Conservation (phyloP, 2,888 invertebrate species). For the Smittia aterrima region DNA sequence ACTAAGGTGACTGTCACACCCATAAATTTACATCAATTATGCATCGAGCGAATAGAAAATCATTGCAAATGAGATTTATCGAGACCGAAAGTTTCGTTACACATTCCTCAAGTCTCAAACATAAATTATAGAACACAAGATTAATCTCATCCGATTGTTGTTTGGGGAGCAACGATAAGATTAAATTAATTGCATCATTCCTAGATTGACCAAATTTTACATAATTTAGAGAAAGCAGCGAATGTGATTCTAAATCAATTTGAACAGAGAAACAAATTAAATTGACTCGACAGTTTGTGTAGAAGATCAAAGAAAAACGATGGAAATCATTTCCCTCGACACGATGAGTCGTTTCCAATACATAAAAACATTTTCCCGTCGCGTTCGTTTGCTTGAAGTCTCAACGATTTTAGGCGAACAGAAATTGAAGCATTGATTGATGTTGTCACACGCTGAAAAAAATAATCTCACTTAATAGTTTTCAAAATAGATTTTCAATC, state of each 20-base stretch:
- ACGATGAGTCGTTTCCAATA: background rate
- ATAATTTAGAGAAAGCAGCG: no score
- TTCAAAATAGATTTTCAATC: constrained; percentile 22
- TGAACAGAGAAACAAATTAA: background rate
- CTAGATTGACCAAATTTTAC: no score
- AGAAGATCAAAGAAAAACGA: background rate
- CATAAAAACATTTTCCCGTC: background rate
- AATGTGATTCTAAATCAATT: background rate
- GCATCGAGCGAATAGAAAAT: background rate
- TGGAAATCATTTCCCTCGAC: background rate
- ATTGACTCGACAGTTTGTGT: background rate
- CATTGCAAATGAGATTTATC: background rate
- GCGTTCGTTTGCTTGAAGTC: background rate
- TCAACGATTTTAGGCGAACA: background rate
- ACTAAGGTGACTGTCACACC: background rate
- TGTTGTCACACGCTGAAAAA: constrained; percentile 24
- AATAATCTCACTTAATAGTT: constrained; percentile 38
- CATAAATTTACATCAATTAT: constrained; percentile 4
- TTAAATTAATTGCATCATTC: no score
- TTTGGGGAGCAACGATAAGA: no score
- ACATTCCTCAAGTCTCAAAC: background rate
- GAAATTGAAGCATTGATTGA: constrained; percentile 24
- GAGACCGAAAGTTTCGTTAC: background rate
- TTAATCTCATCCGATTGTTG: no score
- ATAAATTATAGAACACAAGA: no score